Base-by-base conservation (phyloP, 2,888 invertebrate genomes). In the Amiota minor region DNA sequence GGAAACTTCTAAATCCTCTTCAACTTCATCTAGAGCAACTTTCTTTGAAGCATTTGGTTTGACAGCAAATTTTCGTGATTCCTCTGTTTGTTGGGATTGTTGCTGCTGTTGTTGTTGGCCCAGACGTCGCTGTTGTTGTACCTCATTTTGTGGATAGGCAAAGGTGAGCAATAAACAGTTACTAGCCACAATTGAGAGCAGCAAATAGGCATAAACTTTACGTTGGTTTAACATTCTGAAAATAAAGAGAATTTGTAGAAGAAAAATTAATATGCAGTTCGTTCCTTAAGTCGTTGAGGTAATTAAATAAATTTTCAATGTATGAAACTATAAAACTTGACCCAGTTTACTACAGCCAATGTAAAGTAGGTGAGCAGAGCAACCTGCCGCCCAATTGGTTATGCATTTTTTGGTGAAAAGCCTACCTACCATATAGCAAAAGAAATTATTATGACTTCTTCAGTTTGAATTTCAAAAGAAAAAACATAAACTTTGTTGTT, bases 21-120 rank as follows among this genome's bases (percentile, higher is more conserved):
- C 95, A 77, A 96, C 89, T 87, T 96, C 95, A 83, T 96, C 95
- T 49, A 94, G 89, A 2, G 94, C 94, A 6, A 96, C 96, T 90
- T 97, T 97, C 91, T 97, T 97, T 85, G 95, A 92, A 16, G 95
- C 94, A 87, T 97, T 97, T 14, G 96, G 94, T 88, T 97, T 97
- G 87, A 96, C 96, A 0, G 95, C 96, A 89, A 95, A 96, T 91
- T 97, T 97, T 77, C 97, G 91, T 47, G 78, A 79, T 76, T 79
- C 77, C 76, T 79, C 53, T 53, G 76, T 77, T 47, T 78, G 79
- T 0, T 79, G 76, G 11, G 85, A 79, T 70, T 74, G 79, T 72
- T 89, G 89, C 8, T 88, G 53, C 75, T 76, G 70, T 79, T 76
- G 67, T 77, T 75, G 59, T 59, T 20, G 59, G 9, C 59, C 35